A percentile compares a stretch with the other conserved stretches of the same genome.
phyloP scores from a whole-genome alignment of 2,797 vertebrate genomes.

The Eleutherodactylus coqui region DNA sequence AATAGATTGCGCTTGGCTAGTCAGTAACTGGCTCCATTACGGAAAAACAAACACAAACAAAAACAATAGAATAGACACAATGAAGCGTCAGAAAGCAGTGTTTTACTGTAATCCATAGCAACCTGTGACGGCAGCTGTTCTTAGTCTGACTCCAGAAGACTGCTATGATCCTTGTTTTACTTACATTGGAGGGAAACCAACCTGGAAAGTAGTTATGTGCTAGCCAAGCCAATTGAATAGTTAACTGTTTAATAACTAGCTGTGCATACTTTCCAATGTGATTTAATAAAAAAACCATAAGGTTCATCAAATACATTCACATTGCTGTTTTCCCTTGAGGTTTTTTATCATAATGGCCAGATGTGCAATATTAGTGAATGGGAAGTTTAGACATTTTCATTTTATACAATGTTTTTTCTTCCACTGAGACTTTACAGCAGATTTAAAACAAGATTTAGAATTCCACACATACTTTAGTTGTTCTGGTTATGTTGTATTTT shows the following conservation, averaged over 20 bases:
- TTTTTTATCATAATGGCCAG: too few species aligned
- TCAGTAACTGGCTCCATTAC: neutral
- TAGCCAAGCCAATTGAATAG: neutral
- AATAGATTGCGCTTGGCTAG: neutral
- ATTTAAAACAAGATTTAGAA: too few species aligned
- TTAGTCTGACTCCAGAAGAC: neutral
- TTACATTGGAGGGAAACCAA: conserved; percentile 1
- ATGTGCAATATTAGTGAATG: too few species aligned
- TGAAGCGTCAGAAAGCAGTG: neutral
- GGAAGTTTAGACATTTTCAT: too few species aligned
- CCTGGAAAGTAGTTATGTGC: neutral
- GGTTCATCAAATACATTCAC: too few species aligned
- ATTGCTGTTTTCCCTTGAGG: too few species aligned
- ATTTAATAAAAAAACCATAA: neutral
- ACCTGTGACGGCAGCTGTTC: conserved; percentile 6
- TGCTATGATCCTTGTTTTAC: conserved; percentile 23
- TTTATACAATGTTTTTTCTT: too few species aligned
- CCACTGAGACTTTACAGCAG: too few species aligned
- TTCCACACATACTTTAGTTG: too few species aligned
- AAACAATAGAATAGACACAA: neutral
- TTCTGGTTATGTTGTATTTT: too few species aligned
- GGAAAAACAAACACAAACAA: neutral
- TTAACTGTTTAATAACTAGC: conserved; percentile 10
- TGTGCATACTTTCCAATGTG: neutral
- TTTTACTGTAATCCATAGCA: neutral